phyloP scores from a whole-genome alignment of 1,140 invertebrate species.

The Psilanteris sp. region DNA sequence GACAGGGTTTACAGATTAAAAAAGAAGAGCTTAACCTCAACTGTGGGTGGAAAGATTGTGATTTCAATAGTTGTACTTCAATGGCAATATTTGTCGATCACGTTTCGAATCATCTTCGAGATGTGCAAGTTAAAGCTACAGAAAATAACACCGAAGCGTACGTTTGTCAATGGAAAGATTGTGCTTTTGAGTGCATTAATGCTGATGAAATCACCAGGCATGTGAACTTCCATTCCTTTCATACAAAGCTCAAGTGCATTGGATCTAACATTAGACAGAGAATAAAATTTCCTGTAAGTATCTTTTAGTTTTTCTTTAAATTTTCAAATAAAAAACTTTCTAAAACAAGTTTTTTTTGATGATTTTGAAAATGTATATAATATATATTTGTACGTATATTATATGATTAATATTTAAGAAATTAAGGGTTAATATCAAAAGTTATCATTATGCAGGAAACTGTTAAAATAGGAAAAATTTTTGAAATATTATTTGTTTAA shows the following conservation, averaged over 20 bases:
- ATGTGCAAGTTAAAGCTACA: slow-evolving; percentile 67
- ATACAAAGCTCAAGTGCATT: slow-evolving; percentile 85
- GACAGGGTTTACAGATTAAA: slow-evolving; percentile 67
- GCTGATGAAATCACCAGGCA: slow-evolving; percentile 82
- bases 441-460: too few relatives aligned
- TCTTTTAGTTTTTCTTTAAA: too few relatives aligned
- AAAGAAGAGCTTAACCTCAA: slow-evolving; percentile 69
- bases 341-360: too few relatives aligned
- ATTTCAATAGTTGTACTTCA: slow-evolving; percentile 44
- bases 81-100: slow-evolving; percentile 72
- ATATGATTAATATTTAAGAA: too few relatives aligned
- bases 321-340: too few relatives aligned
- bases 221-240: slow-evolving; percentile 88
- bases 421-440: too few relatives aligned
- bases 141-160: slow-evolving; percentile 75
- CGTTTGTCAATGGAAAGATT: slow-evolving; percentile 84
- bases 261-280: slow-evolving; percentile 83
- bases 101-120: slow-evolving; percentile 71
- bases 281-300: slow-evolving; percentile 82
- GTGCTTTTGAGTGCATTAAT: slow-evolving; percentile 77
- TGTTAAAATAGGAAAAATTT: too few relatives aligned
- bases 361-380: too few relatives aligned
- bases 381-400: too few relatives aligned
- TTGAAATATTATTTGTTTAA: too few relatives aligned
- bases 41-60: slow-evolving; percentile 76